Conservation (phyloP, 2,797 vertebrate genomes). For the Pantherophis alleghaniensis region DNA sequence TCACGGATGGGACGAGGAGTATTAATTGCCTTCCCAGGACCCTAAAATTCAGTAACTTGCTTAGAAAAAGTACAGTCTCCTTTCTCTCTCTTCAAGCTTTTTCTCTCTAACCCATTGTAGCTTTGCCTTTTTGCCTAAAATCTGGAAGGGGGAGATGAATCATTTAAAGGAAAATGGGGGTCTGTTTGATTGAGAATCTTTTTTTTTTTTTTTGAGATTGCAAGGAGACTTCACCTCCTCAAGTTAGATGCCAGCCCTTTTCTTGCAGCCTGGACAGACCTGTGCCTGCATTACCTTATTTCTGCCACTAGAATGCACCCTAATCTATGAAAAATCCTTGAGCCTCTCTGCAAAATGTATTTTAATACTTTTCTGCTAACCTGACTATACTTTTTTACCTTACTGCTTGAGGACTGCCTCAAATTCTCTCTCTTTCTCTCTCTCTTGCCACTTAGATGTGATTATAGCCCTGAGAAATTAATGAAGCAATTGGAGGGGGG, state of each 20-base stretch:
- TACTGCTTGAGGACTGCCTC: neutral
- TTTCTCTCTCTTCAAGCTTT: neutral
- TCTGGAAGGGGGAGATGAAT: neutral
- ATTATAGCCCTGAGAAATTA: neutral
- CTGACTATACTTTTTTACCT: conserved; percentile 8
- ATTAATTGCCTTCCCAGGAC: conserved; percentile 7
- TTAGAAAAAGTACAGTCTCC: neutral
- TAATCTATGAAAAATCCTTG: conserved; percentile 75
- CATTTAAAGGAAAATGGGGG: neutral
- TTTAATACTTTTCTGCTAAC: conserved; percentile 57
- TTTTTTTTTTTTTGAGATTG: conserved; percentile 2
- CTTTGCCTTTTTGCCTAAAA: neutral
- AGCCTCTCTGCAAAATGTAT: conserved; percentile 45
- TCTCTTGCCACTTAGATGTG: neutral
- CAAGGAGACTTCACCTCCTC: neutral
- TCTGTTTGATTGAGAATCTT: neutral
- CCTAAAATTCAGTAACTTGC: conserved; percentile 8
- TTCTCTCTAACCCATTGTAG: neutral
- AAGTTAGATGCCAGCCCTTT: conserved; percentile 38
- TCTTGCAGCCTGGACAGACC: conserved; percentile 41
- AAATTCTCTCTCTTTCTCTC: neutral
- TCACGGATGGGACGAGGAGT: conserved; percentile 22
- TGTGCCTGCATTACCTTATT: conserved; percentile 74
- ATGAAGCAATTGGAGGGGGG: neutral
- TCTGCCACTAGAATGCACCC: conserved; percentile 81